Evolutionary conservation across 2,888 invertebrate species (phyloP).

Genomic region (Sinopyrophorus schimmeli): DNA sequence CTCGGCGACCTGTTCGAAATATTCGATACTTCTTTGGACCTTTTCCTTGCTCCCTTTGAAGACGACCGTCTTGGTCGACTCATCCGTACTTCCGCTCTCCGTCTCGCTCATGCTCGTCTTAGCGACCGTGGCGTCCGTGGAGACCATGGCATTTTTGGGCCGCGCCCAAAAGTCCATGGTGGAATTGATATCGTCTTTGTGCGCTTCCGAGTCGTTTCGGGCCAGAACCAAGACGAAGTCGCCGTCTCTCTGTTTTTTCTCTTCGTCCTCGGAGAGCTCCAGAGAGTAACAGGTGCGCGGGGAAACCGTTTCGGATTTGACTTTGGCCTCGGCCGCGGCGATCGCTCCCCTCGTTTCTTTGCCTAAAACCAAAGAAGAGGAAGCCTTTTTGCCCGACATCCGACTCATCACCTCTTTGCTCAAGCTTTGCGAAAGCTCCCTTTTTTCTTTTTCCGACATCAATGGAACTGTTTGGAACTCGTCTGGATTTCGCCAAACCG

Average conservation of each 20-base stretch:
- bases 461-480: slow-evolving; percentile 3
- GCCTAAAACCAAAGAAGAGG: slow-evolving; percentile 50
- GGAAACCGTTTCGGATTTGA: slow-evolving; percentile 51
- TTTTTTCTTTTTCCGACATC: slow-evolving; percentile 70
- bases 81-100: slow-evolving; percentile 73
- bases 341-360: slow-evolving; percentile 67
- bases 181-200: slow-evolving; percentile 49
- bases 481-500: slow-evolving; percentile 57
- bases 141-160: slow-evolving; percentile 49
- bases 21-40: slow-evolving; percentile 75
- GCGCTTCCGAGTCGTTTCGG: slow-evolving; percentile 42
- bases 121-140: slow-evolving; percentile 50
- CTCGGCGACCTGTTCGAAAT: slow-evolving; percentile 72
- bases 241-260: slow-evolving; percentile 43
- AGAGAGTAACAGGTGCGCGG: slow-evolving; percentile 58
- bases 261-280: slow-evolving; percentile 53
- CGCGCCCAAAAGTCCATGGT: slow-evolving; percentile 56
- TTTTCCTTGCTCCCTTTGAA: slow-evolving; percentile 64
- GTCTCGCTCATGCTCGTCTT: slow-evolving; percentile 66
- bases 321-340: slow-evolving; percentile 59
- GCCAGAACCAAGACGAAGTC: slow-evolving; percentile 57
- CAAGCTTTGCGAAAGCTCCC: slow-evolving; percentile 70
- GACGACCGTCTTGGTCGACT: slow-evolving; percentile 71
- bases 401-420: slow-evolving; percentile 74
- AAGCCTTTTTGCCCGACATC: slow-evolving; percentile 58